Percentiles rank a stretch among this genome's conserved stretches.
These are phyloP conservation scores for Chaenodraco wilsoni DNA, from an alignment of 2,797 vertebrate species.

Conservation along the genomic window DNA sequence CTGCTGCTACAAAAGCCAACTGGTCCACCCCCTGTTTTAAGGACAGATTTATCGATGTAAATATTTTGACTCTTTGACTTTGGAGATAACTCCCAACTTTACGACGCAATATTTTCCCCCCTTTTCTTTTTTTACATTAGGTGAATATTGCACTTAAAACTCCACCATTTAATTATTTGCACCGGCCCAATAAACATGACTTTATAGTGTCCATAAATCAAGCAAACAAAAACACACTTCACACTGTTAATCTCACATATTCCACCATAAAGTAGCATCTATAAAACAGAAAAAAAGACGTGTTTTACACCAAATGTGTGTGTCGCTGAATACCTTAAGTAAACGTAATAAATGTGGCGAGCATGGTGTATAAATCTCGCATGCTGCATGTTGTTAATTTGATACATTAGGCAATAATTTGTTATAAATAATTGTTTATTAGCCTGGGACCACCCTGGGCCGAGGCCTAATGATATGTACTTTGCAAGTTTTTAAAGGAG, in stretches of 20 bases:
- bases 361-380: conserved; percentile 92
- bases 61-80: conserved; percentile 96
- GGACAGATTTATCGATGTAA: conserved; percentile 93
- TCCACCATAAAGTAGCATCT: conserved; percentile 95
- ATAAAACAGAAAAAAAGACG: conserved; percentile 87
- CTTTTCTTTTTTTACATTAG: conserved; percentile 95
- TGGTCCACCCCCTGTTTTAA: conserved; percentile 85
- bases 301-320: conserved; percentile 97
- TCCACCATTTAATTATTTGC: conserved; percentile 98
- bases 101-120: conserved; percentile 91
- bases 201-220: conserved; percentile 96
- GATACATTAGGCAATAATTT: conserved; percentile 99
- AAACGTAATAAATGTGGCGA: conserved; percentile 98
- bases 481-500: conserved; percentile 77
- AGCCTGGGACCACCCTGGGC: conserved; percentile 88
- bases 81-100: conserved; percentile 91
- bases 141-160: conserved; percentile 96
- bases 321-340: conserved; percentile 95
- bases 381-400: conserved; percentile 99
- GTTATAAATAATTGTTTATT: conserved; percentile 99
- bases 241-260: conserved; percentile 98
- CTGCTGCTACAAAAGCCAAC: conserved; percentile 85
- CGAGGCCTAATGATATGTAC: conserved; percentile 87
- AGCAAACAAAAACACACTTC: conserved; percentile 93
- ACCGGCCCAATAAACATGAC: conserved; percentile 95